Evolutionary conservation across 2,888 invertebrate species (phyloP).

Genomic region (Craniophora ligustri): DNA sequence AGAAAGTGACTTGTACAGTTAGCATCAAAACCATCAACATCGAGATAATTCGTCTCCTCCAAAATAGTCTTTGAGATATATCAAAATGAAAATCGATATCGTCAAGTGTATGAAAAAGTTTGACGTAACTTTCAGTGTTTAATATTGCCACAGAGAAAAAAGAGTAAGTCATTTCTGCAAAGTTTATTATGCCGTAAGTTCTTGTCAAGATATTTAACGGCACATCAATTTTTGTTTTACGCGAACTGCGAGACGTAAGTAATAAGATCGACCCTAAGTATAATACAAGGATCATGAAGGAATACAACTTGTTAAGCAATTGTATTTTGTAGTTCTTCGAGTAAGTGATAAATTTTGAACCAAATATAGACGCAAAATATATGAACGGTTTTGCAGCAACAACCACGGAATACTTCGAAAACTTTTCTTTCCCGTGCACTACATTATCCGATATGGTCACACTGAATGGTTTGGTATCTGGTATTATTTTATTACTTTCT

Average conservation of each 20-base stretch:
- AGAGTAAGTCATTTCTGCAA: conserved; percentile 61
- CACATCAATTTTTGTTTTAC: conserved; percentile 61
- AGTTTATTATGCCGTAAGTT: conserved; percentile 56
- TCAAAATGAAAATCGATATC: conserved; percentile 63
- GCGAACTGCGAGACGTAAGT: conserved; percentile 63
- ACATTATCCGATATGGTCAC: conserved; percentile 19
- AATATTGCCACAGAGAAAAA: conserved; percentile 58
- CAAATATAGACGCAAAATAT: conserved; percentile 63
- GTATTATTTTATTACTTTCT: conserved; percentile 8
- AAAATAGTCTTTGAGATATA: conserved; percentile 50
- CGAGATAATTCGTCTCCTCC: conserved; percentile 54
- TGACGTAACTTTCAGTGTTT: conserved; percentile 58
- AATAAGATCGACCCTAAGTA: conserved; percentile 38
- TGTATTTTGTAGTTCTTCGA: conserved; percentile 48
- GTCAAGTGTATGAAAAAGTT: conserved; percentile 64
- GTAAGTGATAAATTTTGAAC: conserved; percentile 62
- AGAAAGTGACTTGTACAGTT: conserved; percentile 42
- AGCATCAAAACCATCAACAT: conserved; percentile 55
- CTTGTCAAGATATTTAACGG: conserved; percentile 70
- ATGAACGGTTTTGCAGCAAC: conserved; percentile 66
- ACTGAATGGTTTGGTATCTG: background rate
- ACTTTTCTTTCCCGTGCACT: background rate
- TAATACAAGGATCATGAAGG: conserved; percentile 52
- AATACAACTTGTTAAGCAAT: conserved; percentile 58
- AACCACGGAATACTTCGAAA: conserved; percentile 51